These are phyloP conservation scores for Melanostigma gelatinosum DNA, from an alignment of 2,113 vertebrate species.

Conservation along the genomic window DNA sequence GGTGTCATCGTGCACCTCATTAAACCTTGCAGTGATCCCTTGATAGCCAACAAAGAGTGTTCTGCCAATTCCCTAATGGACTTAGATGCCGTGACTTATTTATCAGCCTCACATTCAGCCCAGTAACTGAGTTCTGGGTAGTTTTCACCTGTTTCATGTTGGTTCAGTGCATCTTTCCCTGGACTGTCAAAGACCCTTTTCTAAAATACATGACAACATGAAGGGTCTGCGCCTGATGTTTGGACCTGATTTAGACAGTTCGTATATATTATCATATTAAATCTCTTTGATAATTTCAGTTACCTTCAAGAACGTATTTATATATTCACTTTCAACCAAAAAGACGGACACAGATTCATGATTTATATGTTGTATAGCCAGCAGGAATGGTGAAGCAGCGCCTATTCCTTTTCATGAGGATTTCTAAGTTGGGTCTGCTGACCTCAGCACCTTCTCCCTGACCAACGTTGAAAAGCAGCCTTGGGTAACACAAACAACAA, in stretches of 20 bases:
- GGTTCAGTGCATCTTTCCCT: constrained; percentile 29
- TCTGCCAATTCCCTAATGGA: constrained; percentile 71
- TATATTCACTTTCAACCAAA: background rate
- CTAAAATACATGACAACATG: constrained; percentile 43
- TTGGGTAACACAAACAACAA: constrained; percentile 14
- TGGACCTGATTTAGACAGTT: background rate
- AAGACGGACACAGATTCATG: background rate
- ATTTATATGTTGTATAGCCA: constrained; percentile 6
- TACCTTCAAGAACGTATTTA: background rate
- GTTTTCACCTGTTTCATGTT: constrained; percentile 47
- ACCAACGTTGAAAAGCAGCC: constrained; percentile 20
- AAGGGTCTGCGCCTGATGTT: constrained; percentile 6
- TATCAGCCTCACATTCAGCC: constrained; percentile 47
- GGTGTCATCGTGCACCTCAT: constrained; percentile 52
- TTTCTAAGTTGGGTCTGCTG: constrained; percentile 16
- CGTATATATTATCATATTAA: constrained; percentile 19
- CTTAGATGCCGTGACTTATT: constrained; percentile 66
- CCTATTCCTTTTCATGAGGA: constrained; percentile 30
- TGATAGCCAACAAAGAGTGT: constrained; percentile 54
- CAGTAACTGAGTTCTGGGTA: constrained; percentile 55
- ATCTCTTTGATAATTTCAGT: constrained; percentile 29
- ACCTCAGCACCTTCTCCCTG: constrained; percentile 1
- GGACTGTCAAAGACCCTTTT: constrained; percentile 29
- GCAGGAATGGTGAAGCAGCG: background rate
- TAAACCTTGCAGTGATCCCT: constrained; percentile 69